Conservation (phyloP, 2,113 vertebrate genomes). For the Zosterops hypoxanthus region DNA sequence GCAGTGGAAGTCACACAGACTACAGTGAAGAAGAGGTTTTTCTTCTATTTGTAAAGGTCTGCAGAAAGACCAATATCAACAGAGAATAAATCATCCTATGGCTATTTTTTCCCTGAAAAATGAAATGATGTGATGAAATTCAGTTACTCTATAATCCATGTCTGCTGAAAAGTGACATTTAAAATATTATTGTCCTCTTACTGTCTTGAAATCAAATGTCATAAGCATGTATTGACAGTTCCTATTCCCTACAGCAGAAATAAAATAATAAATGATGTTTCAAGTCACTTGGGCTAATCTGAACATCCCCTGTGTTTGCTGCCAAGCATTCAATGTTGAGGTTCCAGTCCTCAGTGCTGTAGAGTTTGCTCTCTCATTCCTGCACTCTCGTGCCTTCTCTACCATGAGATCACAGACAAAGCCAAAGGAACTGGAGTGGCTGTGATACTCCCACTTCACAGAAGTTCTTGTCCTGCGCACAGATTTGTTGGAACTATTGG, state of each 20-base stretch:
- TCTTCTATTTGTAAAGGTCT: slow-evolving; percentile 13
- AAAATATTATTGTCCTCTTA: background rate
- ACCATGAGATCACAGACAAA: background rate
- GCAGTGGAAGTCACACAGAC: background rate
- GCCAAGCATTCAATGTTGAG: background rate
- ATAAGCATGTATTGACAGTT: background rate
- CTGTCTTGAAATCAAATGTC: slow-evolving; percentile 19
- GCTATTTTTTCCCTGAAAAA: background rate
- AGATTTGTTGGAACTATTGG: background rate
- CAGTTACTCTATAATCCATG: background rate
- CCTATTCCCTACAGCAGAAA: background rate
- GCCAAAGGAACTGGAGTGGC: background rate
- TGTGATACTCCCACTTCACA: background rate
- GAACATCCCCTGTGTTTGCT: background rate
- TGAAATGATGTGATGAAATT: background rate
- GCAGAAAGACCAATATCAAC: background rate
- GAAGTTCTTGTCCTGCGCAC: background rate
- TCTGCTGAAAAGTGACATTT: slow-evolving; percentile 13
- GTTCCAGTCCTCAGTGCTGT: background rate
- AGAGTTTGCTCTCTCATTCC: background rate
- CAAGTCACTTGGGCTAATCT: background rate
- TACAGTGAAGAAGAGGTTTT: background rate
- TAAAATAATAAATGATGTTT: background rate
- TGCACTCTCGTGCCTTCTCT: background rate
- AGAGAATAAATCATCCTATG: background rate